Conservation (phyloP, 2,113 vertebrate species). For the Saimiri boliviensis region DNA sequence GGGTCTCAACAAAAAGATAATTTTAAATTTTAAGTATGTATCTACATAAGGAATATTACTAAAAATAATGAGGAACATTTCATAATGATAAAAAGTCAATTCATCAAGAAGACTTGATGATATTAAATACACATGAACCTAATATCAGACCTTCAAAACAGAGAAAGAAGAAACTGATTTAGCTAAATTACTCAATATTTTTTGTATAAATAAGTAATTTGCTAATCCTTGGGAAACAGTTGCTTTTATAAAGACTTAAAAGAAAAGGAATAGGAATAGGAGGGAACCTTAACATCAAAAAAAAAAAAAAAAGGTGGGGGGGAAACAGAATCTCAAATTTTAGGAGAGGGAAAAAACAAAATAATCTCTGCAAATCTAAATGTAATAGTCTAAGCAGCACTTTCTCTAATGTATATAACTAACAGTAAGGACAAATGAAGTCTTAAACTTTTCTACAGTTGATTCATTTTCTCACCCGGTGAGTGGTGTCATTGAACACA, state of each 20-base stretch:
- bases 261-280: not conserved
- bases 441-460: not conserved
- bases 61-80: not conserved
- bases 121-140: not conserved
- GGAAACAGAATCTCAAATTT: not conserved
- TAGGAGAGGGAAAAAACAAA: not conserved
- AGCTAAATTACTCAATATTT: not conserved
- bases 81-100: not conserved
- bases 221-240: not conserved
- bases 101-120: not conserved
- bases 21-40: not conserved
- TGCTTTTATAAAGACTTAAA: not conserved
- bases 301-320: rapidly evolving
- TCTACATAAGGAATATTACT: not conserved
- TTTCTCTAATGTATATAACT: not conserved
- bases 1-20: not conserved
- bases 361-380: slow-evolving; percentile 8
- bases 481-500: not conserved
- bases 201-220: not conserved
- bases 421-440: not conserved
- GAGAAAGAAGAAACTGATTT: not conserved
- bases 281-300: not conserved
- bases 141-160: not conserved
- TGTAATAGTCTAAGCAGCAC: not conserved
- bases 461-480: not conserved